Base-by-base conservation (phyloP, 2,888 invertebrate species). In the Drosophila melanocephala region DNA sequence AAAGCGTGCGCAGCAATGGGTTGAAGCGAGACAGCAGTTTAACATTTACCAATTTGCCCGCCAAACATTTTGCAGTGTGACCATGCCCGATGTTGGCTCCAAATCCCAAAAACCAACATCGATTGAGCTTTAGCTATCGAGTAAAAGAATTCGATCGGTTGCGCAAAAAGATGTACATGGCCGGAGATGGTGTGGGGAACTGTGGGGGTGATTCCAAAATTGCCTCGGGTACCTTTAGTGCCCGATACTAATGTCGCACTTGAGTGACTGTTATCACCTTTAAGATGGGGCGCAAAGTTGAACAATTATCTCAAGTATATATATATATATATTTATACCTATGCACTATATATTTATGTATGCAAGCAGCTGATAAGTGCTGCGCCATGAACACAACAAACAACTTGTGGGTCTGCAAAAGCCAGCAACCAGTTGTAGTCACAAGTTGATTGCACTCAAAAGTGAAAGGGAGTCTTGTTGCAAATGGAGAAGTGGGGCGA, bases 351-450 rank as follows among this genome's bases (percentile, higher is more conserved):
- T 19, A 30, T 30, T 32, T 6, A 7, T 14, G 2, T 47, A 22
- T 16, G 16, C 22, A 55, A 32, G 22, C 22, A 44, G 26, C 61
- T 75, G 76, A 68, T 68, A 75, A 67, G 55, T n/a, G 19, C 1
- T 5, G 10, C 0, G 12, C 12, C 9, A n/a, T n/a, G 50, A 71
- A 39, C 30, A 3, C 14, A 71, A 56, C n/a, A 26, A 35, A 19
- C 12, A 2, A 19, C 10, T 63, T 3, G 22, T 44, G 7, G 39
- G 19, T 19, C 33, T 28, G n/a, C 4, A 22, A 6, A 32, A n/a
- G 12, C 6, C 16, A 37, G 16, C 16, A 42, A 16, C 37, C 35
- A 52, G n/a, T 52, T 35, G 37, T 3, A 5, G 19, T 12, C 16
- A 0, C 26, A 58, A n/a, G 9, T 47, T 64, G 33, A 37, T 35